Conservation (phyloP, 2,888 invertebrate genomes). For the Terebella lapidaria region DNA sequence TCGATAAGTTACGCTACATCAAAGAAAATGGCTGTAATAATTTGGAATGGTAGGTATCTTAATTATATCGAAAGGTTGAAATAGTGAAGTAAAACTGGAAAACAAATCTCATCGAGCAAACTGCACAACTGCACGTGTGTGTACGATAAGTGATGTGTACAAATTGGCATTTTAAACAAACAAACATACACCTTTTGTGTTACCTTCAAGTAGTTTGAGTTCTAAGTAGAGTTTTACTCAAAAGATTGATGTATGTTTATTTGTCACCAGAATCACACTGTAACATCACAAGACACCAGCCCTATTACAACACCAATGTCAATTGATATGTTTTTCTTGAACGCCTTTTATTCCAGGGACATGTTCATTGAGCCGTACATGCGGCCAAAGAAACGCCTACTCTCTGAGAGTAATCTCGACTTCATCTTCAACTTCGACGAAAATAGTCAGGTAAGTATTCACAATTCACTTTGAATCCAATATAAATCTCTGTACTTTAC, state of each 20-base stretch:
- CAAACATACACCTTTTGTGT: no score
- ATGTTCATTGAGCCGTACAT: conserved; percentile 46
- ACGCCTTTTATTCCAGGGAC: conserved; percentile 36
- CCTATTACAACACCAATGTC: no score
- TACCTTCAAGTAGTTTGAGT: no score
- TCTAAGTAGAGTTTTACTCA: not conserved
- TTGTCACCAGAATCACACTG: no score
- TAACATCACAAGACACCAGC: no score
- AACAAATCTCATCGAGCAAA: no score
- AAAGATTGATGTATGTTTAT: not conserved
- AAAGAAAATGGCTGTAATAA: conserved; percentile 36
- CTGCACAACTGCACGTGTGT: no score
- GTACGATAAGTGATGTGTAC: no score
- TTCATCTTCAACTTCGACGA: conserved; percentile 49
- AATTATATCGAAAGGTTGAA: no score
- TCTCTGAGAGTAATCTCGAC: conserved; percentile 47
- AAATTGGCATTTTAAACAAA: no score
- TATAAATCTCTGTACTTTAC: not conserved
- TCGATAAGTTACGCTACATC: conserved; percentile 43
- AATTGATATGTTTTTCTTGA: not conserved
- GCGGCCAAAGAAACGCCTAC: conserved; percentile 40
- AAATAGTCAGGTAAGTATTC: conserved; percentile 28
- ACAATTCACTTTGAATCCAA: not conserved
- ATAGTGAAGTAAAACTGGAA: no score
- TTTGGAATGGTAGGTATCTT: conserved; percentile 40